Conservation (phyloP, 1,140 invertebrate genomes). For the Gryllus bimaculatus region DNA sequence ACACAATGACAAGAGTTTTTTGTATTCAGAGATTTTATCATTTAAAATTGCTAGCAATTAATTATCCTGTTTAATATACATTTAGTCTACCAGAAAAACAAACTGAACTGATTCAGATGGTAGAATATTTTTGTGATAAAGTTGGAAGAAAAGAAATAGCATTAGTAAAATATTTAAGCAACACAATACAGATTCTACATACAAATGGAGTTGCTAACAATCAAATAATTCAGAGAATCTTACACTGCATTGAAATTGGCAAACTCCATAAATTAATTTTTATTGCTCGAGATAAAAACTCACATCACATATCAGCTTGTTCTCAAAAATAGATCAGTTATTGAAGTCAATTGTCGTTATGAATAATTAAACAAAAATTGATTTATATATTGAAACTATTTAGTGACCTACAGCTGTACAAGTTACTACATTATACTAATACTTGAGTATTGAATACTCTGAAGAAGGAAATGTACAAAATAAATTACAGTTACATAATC, state of each 20-base stretch:
- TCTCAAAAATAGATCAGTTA: neutral
- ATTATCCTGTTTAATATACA: neutral
- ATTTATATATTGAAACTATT: neutral
- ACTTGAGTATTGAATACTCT: conserved; percentile 14
- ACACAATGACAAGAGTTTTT: neutral
- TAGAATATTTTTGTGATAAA: neutral
- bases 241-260: neutral
- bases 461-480: conserved; percentile 6
- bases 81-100: neutral
- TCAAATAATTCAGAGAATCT: neutral
- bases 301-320: neutral
- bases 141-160: neutral
- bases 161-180: neutral
- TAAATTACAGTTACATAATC: conserved; percentile 7
- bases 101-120: neutral
- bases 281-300: neutral
- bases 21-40: neutral
- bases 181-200: neutral
- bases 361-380: neutral
- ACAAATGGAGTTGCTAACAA: neutral
- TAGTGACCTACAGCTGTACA: neutral
- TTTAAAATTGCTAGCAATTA: neutral
- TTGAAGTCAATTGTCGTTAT: neutral
- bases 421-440: neutral
- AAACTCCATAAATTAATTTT: neutral